These are phyloP conservation scores for Lagorchestes hirsutus DNA, from an alignment of 2,797 vertebrate genomes.

Conservation along the genomic window DNA sequence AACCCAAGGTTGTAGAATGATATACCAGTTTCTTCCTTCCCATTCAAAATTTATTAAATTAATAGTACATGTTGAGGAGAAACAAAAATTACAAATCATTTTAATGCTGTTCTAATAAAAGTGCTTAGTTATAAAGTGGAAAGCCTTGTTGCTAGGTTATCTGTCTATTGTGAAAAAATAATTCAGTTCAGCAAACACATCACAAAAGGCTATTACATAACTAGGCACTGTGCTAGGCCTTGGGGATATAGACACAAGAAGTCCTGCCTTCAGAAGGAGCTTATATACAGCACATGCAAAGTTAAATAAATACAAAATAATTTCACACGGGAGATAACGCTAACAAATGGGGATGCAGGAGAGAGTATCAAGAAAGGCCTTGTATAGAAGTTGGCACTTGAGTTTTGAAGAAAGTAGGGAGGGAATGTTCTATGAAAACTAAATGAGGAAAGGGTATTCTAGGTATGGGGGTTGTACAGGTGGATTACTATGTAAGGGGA, in stretches of 20 bases:
- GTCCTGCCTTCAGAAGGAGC: background rate
- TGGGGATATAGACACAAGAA: background rate
- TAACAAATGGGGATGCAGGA: background rate
- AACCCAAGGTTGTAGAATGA: background rate
- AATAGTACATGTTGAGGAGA: background rate
- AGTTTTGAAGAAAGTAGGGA: background rate
- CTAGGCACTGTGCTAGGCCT: background rate
- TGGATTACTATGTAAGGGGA: background rate
- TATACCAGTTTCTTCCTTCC: background rate
- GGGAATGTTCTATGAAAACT: background rate
- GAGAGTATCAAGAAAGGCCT: background rate
- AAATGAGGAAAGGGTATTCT: background rate
- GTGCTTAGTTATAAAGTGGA: background rate
- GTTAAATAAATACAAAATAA: background rate
- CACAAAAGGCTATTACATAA: background rate
- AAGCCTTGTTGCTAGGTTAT: background rate
- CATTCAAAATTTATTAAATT: background rate
- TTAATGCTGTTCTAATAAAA: background rate
- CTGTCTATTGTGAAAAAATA: background rate
- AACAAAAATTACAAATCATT: background rate
- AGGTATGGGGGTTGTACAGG: background rate
- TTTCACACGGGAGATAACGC: background rate
- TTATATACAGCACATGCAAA: background rate
- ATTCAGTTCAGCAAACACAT: background rate
- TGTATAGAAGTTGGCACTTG: background rate